Evolutionary conservation across 2,113 vertebrate species (phyloP).

Genomic region (Albula glossodonta): DNA sequence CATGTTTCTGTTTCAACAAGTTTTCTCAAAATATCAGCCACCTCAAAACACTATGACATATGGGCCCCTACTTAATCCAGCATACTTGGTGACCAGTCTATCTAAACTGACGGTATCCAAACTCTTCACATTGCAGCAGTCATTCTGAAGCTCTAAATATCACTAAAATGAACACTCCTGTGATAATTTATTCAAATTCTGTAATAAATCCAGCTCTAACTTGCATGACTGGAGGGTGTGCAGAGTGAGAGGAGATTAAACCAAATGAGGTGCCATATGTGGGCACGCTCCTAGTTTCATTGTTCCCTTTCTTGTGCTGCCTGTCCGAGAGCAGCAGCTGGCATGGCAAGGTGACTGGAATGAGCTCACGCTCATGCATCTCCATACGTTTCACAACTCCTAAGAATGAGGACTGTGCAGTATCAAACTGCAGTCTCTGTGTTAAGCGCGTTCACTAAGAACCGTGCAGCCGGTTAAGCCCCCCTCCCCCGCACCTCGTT

Average conservation of each 20-base stretch:
- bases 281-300: not conserved
- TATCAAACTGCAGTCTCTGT: not conserved
- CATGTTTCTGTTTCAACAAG: not conserved
- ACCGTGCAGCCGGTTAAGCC: not conserved
- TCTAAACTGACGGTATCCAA: not conserved
- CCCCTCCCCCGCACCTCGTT: not conserved
- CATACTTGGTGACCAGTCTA: not conserved
- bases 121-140: not conserved
- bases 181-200: slow-evolving; percentile 40
- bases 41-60: too few species aligned
- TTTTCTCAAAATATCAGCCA: not conserved
- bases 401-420: not conserved
- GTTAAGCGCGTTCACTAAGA: not conserved
- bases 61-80: not conserved
- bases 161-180: slow-evolving; percentile 37
- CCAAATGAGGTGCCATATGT: not conserved
- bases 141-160: slow-evolving; percentile 22
- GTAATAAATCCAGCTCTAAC: slow-evolving; percentile 39
- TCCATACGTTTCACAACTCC: not conserved
- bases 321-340: not conserved
- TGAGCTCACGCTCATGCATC: not conserved
- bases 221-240: slow-evolving; percentile 41
- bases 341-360: not conserved
- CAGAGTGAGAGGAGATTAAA: not conserved
- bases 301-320: not conserved